A percentile compares a stretch with the other conserved stretches of the same genome.
Conservation (phyloP, 2,888 invertebrate genomes). For the Bombylius discolor region DNA sequence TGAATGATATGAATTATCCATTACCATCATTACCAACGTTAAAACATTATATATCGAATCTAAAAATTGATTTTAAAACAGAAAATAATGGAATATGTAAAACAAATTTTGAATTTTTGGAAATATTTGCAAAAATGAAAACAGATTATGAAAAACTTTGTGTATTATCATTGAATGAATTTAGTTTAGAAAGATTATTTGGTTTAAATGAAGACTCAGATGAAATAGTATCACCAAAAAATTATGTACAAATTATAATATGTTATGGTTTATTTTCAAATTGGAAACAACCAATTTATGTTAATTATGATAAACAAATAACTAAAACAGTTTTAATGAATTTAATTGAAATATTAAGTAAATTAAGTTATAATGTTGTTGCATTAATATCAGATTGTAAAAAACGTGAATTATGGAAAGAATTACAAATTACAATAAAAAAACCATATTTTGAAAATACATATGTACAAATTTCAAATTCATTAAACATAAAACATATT, state of each 20-base stretch:
- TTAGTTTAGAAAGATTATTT: background rate
- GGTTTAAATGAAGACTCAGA: conserved; percentile 3
- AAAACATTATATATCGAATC: background rate
- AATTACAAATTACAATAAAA: background rate
- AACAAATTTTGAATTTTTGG: conserved; percentile 4
- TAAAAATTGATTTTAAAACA: background rate
- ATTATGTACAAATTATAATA: conserved; percentile 1
- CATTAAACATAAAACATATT: background rate
- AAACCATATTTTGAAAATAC: too few species aligned
- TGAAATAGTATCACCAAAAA: conserved; percentile 3
- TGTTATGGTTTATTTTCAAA: conserved; percentile 4
- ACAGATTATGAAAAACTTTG: background rate
- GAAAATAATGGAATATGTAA: background rate
- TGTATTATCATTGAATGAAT: background rate
- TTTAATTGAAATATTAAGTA: conserved; percentile 1
- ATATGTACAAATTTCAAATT: background rate
- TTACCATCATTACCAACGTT: background rate
- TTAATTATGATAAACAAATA: conserved; percentile 2
- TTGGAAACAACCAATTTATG: conserved; percentile 7
- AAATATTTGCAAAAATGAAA: background rate
- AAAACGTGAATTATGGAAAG: background rate
- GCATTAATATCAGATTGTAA: conserved; percentile 2
- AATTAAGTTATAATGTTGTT: conserved; percentile 1
- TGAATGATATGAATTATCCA: background rate
- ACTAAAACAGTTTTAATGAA: background rate